phyloP scores from a whole-genome alignment of 2,888 invertebrate genomes.

The Phaonia tiefii region DNA sequence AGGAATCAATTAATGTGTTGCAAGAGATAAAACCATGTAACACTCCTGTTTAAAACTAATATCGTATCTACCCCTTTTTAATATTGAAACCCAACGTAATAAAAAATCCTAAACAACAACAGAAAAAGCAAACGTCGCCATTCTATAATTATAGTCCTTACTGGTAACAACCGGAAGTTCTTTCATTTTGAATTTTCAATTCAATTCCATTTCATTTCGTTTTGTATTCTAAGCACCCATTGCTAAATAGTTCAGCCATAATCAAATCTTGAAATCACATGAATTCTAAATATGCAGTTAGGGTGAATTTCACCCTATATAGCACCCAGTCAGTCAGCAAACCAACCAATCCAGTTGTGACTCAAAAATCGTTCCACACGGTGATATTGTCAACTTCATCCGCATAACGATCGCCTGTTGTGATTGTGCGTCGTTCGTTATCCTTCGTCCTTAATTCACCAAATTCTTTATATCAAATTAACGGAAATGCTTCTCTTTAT shows the following conservation, averaged over 20 bases:
- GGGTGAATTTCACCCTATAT: slow-evolving; percentile 36
- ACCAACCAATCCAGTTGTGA: slow-evolving; percentile 15
- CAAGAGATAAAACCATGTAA: slow-evolving; percentile 42
- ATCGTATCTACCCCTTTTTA: slow-evolving; percentile 53
- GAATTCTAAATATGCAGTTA: slow-evolving; percentile 46
- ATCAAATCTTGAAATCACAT: slow-evolving; percentile 12
- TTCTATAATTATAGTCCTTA: slow-evolving; percentile 61
- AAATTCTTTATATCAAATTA: slow-evolving; percentile 55
- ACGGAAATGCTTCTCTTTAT: slow-evolving; percentile 58
- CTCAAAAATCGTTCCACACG: not conserved
- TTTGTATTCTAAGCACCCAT: slow-evolving; percentile 18
- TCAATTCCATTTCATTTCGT: too few species aligned
- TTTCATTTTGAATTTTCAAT: slow-evolving; percentile 69
- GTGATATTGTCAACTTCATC: slow-evolving; percentile 20
- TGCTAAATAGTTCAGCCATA: slow-evolving; percentile 31
- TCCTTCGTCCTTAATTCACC: slow-evolving; percentile 17
- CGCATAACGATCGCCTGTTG: slow-evolving; percentile 62
- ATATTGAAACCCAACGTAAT: not conserved
- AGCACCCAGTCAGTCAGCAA: slow-evolving; percentile 23
- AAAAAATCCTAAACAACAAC: not conserved
- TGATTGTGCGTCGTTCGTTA: slow-evolving; percentile 55
- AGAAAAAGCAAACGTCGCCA: slow-evolving; percentile 59
- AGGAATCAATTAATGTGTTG: slow-evolving; percentile 56
- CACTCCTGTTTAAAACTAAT: slow-evolving; percentile 13
- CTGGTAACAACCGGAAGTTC: slow-evolving; percentile 73